Conservation (phyloP, 1,140 invertebrate species). For the Penaeus vannamei region DNA sequence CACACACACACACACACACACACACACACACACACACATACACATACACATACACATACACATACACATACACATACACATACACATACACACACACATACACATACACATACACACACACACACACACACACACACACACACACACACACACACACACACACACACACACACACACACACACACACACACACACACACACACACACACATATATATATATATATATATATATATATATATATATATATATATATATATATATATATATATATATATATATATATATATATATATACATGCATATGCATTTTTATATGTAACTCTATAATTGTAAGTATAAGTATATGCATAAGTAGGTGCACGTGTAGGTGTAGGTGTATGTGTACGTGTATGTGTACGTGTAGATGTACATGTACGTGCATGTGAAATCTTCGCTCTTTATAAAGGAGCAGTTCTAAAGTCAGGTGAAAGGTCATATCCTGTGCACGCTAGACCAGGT, state of each 20-base stretch:
- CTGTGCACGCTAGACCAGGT: too few species aligned
- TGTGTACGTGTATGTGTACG: not conserved
- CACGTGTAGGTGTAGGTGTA: not conserved
- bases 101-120: not conserved
- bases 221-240: conserved; percentile 6
- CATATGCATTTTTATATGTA: not conserved
- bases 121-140: not conserved
- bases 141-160: not conserved
- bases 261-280: not conserved
- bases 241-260: not conserved
- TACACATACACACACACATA: not conserved
- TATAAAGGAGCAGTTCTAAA: too few species aligned
- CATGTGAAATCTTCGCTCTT: not conserved
- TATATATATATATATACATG: not conserved
- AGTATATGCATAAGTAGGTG: not conserved
- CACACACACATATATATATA: not conserved
- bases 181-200: not conserved
- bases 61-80: not conserved
- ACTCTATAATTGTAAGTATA: conserved; percentile 5
- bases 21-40: not conserved
- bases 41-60: conserved; percentile 10
- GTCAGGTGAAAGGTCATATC: too few species aligned
- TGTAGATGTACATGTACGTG: not conserved
- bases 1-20: not conserved
- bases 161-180: not conserved